A percentile compares a stretch with the other conserved stretches of the same genome.
Evolutionary conservation across 2,113 vertebrate genomes (phyloP).

Genomic region (Budorcas taxicolor): DNA sequence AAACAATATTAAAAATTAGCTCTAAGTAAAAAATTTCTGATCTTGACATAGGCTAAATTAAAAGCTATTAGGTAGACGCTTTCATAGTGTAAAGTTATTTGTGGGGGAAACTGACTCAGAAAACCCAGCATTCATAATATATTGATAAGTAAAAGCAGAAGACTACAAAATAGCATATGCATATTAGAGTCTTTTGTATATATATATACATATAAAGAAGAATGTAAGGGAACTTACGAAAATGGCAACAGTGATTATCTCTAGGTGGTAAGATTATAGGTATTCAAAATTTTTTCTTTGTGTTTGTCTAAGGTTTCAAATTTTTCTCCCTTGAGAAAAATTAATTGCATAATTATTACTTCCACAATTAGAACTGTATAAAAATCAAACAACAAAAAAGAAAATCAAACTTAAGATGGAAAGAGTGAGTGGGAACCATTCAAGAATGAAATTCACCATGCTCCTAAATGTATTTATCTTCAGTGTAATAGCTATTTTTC

Average conservation of each 20-base stretch:
- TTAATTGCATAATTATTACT: neutral
- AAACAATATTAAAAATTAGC: neutral
- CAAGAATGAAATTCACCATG: neutral
- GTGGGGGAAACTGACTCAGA: neutral
- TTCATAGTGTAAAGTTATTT: slow-evolving; percentile 18
- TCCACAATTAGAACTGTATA: neutral
- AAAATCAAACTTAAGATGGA: neutral
- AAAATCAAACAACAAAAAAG: neutral
- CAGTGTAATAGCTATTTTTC: neutral
- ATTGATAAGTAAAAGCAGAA: slow-evolving; percentile 25
- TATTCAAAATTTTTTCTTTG: neutral
- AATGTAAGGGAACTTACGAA: neutral
- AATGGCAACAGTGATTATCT: neutral
- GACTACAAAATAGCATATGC: neutral
- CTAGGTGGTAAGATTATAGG: neutral
- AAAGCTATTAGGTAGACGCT: neutral
- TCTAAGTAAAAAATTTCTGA: neutral
- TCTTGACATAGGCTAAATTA: neutral
- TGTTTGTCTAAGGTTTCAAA: neutral
- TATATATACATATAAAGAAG: neutral
- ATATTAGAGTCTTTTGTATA: neutral
- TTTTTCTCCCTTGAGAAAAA: neutral
- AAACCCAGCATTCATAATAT: neutral
- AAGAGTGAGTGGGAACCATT: neutral
- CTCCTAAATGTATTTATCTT: neutral